Evolutionary conservation across 2,797 vertebrate species (phyloP), one percentile per base, ranked within the genome.

Genomic region (Pitangus sulphuratus): DNA sequence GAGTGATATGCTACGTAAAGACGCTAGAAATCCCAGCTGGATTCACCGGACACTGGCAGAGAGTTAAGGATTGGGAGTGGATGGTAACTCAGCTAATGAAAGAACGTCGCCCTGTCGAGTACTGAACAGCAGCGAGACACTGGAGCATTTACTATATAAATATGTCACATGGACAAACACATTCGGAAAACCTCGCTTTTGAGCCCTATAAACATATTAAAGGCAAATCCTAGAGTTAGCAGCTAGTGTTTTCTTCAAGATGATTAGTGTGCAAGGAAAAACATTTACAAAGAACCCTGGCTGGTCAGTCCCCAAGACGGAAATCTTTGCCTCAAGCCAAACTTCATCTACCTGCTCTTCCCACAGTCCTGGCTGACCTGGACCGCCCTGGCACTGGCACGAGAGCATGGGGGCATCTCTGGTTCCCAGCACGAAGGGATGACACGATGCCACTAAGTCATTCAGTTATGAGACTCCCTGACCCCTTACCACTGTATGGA

Each of bases 211-310:
- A 97, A 96, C 95, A 96, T 89, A 95, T 89, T 96, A 97, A 97
- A 98, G 97, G 96, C 95, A 98, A 97, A 96, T 97, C 92, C 97
- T 97, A 97, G 93, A 97, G 95, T 97, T 97, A 98, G 97, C 97
- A 98, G 97, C 98, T 98, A 97, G 95, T 94, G 92, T 97, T 97
- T 90, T 94, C 82, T 97, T 98, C 92, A 97, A 97, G 95, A 97
- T 94, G 97, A 95, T 86, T 95, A 95, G 94, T 96, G 96, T 95
- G 93, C 88, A 89, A 97, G 93, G 95, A 95, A 91, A 97, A 77
- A 89, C 95, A 96, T 91, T 96, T 97, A 93, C 94, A 97, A 96
- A 96, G 96, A 97, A 93, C 69, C 95, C 95, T 93, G 95, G 93
- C 85, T 89, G 94, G 93, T 94, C 96, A 97, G 95, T 83, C 83